A percentile compares a stretch with the other conserved stretches of the same genome.
These are phyloP conservation scores for Peromyscus melanophrys DNA, from an alignment of 2,797 vertebrate genomes.

Conservation along the genomic window DNA sequence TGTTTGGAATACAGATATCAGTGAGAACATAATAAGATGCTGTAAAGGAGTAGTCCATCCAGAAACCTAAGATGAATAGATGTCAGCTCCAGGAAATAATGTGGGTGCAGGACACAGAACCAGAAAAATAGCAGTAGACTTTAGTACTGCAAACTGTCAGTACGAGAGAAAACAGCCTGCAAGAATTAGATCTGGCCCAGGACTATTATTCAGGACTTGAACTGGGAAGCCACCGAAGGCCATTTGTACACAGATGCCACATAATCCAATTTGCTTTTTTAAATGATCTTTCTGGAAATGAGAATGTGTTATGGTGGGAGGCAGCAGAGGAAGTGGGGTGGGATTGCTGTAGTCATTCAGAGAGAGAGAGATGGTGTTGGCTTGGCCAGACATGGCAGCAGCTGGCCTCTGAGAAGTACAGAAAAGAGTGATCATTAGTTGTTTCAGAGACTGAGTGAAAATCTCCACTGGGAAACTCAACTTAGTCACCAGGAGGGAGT, in stretches of 20 bases:
- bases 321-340: neutral
- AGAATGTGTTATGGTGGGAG: neutral
- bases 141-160: neutral
- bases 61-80: neutral
- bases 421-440: neutral
- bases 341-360: neutral
- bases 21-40: constrained; percentile 35
- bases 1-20: neutral
- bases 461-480: constrained; percentile 30
- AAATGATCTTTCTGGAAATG: neutral
- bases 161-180: neutral
- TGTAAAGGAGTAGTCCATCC: constrained; percentile 26
- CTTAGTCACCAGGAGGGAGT: neutral
- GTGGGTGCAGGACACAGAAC: neutral
- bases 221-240: neutral
- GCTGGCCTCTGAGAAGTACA: neutral
- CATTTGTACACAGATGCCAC: neutral
- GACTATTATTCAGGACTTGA: neutral
- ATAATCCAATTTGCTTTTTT: neutral
- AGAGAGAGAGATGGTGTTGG: neutral
- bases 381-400: neutral
- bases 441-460: neutral
- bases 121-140: neutral
- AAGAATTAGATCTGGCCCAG: neutral
- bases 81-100: neutral